Evolutionary conservation across 2,797 vertebrate species (phyloP).

Genomic region (Mormyrops boulengeri): DNA sequence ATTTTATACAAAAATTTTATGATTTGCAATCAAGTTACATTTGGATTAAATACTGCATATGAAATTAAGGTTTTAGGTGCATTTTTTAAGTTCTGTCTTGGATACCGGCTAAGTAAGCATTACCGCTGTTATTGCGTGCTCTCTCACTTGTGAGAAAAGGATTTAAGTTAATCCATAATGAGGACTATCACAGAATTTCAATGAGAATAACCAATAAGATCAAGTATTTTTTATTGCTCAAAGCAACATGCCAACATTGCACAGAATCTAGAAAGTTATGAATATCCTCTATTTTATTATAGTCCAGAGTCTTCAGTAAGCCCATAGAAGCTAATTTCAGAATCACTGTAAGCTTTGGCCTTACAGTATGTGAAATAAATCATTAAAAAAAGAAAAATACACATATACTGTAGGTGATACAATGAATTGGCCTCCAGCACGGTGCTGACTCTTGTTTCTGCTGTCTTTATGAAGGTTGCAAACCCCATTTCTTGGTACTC

Average conservation of each 20-base stretch:
- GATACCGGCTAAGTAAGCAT: not conserved
- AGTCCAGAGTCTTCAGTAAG: not conserved
- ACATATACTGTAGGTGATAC: not conserved
- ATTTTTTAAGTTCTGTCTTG: not conserved
- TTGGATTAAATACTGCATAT: not conserved
- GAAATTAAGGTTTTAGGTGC: not conserved
- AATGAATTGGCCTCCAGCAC: not conserved
- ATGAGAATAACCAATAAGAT: not conserved
- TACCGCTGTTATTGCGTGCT: not conserved
- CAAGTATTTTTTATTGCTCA: not conserved
- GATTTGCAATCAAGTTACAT: not conserved
- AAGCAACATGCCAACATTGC: not conserved
- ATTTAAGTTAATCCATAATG: not conserved
- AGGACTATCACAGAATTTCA: not conserved
- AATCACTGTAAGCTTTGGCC: not conserved
- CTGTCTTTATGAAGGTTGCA: not conserved
- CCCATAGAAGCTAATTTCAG: not conserved
- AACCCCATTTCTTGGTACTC: not conserved
- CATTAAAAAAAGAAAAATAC: not conserved
- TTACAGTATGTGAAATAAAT: not conserved
- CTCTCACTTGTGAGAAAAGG: not conserved
- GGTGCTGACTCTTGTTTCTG: not conserved
- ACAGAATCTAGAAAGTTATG: not conserved
- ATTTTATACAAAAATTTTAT: not conserved
- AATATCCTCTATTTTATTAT: not conserved